Evolutionary conservation across 2,113 vertebrate species (phyloP).

Genomic region (Anoura caudifer): DNA sequence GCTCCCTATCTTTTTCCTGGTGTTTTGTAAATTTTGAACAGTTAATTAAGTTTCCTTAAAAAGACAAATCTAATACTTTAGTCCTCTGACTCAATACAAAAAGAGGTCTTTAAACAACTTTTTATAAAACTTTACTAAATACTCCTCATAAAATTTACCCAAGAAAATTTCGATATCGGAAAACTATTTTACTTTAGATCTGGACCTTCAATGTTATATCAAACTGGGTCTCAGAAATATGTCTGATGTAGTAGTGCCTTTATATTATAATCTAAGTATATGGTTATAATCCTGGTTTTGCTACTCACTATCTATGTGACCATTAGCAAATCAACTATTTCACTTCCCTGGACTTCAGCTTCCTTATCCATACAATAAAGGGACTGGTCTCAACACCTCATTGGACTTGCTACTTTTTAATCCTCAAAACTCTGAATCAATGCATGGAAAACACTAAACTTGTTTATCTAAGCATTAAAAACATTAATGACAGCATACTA

Average conservation of each 20-base stretch:
- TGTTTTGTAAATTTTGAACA: neutral
- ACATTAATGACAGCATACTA: neutral
- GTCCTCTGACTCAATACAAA: neutral
- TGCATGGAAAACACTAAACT: neutral
- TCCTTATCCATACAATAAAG: slow-evolving; percentile 24
- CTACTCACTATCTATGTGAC: neutral
- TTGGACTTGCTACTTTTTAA: neutral
- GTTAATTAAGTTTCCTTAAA: neutral
- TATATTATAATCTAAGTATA: neutral
- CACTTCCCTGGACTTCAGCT: neutral
- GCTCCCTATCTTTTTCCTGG: neutral
- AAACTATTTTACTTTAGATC: slow-evolving; percentile 22
- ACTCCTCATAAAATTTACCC: neutral
- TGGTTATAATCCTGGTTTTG: neutral
- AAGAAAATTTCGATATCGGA: neutral
- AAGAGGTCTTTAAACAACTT: slow-evolving; percentile 18
- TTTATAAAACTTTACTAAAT: slow-evolving; percentile 1
- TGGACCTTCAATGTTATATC: neutral
- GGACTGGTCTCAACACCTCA: neutral
- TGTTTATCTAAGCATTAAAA: slow-evolving; percentile 20
- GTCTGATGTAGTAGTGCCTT: neutral
- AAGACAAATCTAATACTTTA: neutral
- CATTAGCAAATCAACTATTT: neutral
- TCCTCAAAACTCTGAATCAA: neutral
- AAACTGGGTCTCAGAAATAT: neutral